Base-by-base conservation (phyloP, 2,113 vertebrate species). In the Amazona vittata region DNA sequence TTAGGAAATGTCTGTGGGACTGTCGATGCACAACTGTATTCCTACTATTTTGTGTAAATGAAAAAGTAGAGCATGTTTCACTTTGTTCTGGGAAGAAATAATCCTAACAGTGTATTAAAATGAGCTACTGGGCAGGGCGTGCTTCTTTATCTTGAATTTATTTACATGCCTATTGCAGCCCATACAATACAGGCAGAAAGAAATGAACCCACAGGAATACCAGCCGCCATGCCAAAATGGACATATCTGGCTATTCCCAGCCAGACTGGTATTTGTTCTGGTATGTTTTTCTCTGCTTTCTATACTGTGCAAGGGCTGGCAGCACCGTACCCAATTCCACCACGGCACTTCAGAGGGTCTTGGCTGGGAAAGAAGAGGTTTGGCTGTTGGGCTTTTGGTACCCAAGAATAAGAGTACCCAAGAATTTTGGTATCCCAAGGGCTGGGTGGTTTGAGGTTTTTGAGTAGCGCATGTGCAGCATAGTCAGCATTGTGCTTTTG, bases 241-340 rank as follows among this genome's bases (percentile, higher is more conserved):
- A 29, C 49, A 8, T 11, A 31, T 31, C 49, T 81, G 5, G 1
- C 35, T 39, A 19, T 76, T 64, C 47, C 75, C 59, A 84, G 49
- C 24, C 77, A 79, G 37, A 28, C 22, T 43, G 47, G 37, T 53
- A 65, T 39, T 62, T 5, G 15, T 39, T 62, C 24, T 62, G 59
- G 10, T 37, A 16, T 62, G 26, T 62, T 62, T 62, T 62, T 26
- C 35, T 37, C 15, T 37, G 35, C 59, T 62, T 83, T 43, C 57
- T 15, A 35, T 24, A 33, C 53, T 33, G 57, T 35, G 33, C 21
- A 24, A 59, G 57, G 57, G 57, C 63, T 1, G 25, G 57, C 78
- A 10, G 3, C 44, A 14, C 49, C 4, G 0, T 17, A 57, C 49
- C 55, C 37, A 7, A 7, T 1, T 2, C 12, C 18, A 52, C 25